phyloP scores from a whole-genome alignment of 2,888 invertebrate species.

The Coelinius sp. region DNA sequence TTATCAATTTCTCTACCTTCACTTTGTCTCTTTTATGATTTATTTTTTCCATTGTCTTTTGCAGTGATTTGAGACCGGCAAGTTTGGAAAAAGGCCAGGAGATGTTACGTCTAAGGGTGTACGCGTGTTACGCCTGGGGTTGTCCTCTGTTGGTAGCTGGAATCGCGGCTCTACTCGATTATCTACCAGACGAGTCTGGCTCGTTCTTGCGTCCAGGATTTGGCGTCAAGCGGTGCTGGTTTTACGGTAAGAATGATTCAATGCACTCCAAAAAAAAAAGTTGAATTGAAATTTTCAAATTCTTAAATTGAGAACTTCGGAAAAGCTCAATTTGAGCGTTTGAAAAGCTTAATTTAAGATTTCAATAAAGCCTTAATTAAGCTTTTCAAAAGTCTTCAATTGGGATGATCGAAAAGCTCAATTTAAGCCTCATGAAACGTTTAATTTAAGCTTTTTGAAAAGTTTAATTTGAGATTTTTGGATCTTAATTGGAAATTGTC shows the following conservation, averaged over 20 bases:
- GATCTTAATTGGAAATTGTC: too few relatives aligned
- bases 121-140: slow-evolving; percentile 90
- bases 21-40: neutral
- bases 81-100: slow-evolving; percentile 90
- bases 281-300: too few relatives aligned
- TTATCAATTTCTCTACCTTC: neutral
- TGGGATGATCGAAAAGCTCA: too few relatives aligned
- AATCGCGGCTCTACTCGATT: slow-evolving; percentile 82
- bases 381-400: too few relatives aligned
- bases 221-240: slow-evolving; percentile 86
- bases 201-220: slow-evolving; percentile 83
- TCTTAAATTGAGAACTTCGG: too few relatives aligned
- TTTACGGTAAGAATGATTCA: slow-evolving; percentile 76
- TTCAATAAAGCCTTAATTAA: too few relatives aligned
- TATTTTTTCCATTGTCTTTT: slow-evolving; percentile 55
- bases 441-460: too few relatives aligned
- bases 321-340: too few relatives aligned
- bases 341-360: too few relatives aligned
- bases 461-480: too few relatives aligned
- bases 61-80: slow-evolving; percentile 86
- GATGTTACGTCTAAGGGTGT: slow-evolving; percentile 82
- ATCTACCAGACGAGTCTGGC: slow-evolving; percentile 74
- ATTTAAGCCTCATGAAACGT: too few relatives aligned
- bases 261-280: too few relatives aligned
- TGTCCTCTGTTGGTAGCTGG: slow-evolving; percentile 84